Conservation (phyloP, 2,113 vertebrate genomes). For the Rhinichthys klamathensis region DNA sequence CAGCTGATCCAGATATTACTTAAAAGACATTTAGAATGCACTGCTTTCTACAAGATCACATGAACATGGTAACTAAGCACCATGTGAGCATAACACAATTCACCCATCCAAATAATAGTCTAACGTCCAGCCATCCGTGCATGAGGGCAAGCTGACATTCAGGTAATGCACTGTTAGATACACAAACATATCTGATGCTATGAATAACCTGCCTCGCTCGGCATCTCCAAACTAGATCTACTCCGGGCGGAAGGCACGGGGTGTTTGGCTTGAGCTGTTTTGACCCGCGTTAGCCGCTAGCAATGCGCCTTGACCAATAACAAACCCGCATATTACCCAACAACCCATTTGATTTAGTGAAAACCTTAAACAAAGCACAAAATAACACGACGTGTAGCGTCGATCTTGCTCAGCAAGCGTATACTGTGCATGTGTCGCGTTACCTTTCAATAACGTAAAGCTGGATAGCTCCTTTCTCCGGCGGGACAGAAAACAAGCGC, state of each 20-base stretch:
- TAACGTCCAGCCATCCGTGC: neutral
- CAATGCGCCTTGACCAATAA: slow-evolving; percentile 5
- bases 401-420: neutral
- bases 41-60: neutral
- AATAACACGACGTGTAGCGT: neutral
- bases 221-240: neutral
- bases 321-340: neutral
- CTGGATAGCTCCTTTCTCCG: slow-evolving; percentile 26
- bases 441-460: slow-evolving; percentile 35
- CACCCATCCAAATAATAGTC: neutral
- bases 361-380: neutral
- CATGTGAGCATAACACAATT: neutral
- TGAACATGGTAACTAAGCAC: neutral
- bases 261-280: slow-evolving; percentile 15
- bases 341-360: neutral
- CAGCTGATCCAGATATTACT: neutral
- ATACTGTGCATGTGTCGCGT: neutral
- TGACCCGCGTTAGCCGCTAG: slow-evolving; percentile 40
- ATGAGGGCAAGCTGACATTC: slow-evolving; percentile 7
- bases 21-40: neutral
- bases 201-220: slow-evolving; percentile 22
- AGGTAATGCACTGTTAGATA: neutral
- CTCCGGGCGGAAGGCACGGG: neutral
- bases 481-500: slow-evolving; percentile 41
- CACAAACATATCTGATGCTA: slow-evolving; percentile 21